A percentile compares a stretch with the other conserved stretches of the same genome.
These are phyloP conservation scores for Mercenaria mercenaria DNA, from an alignment of 1,140 invertebrate genomes.

Conservation along the genomic window DNA sequence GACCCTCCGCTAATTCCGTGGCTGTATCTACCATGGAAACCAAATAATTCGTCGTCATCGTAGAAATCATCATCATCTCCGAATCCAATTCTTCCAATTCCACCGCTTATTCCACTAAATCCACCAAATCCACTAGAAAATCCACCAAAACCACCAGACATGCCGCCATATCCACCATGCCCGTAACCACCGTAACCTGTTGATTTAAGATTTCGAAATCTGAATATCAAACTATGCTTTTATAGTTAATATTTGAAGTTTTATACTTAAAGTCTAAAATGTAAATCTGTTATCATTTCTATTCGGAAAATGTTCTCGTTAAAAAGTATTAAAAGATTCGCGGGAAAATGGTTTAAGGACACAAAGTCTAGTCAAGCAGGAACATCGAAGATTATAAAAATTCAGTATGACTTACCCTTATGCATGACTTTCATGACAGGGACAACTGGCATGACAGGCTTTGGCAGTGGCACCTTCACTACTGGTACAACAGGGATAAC, in stretches of 20 bases:
- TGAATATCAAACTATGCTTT: too few species aligned
- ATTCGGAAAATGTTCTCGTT: too few species aligned
- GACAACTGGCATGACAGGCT: neutral
- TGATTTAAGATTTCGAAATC: too few species aligned
- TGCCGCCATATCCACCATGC: neutral
- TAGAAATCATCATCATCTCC: neutral
- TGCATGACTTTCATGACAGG: neutral
- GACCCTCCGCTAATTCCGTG: neutral
- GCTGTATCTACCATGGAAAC: constrained; percentile 12
- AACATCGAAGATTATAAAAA: too few species aligned
- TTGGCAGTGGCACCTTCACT: neutral
- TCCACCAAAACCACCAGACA: neutral
- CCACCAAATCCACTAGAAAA: neutral
- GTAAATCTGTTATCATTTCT: too few species aligned
- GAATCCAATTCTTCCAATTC: neutral
- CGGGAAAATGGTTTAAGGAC: too few species aligned
- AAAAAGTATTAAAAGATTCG: too few species aligned
- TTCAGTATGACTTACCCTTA: neutral
- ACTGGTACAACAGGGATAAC: constrained; percentile 11
- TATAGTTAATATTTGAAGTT: too few species aligned
- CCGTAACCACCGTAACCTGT: neutral
- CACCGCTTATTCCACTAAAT: neutral
- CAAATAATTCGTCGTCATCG: constrained; percentile 3
- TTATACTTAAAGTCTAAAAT: too few species aligned
- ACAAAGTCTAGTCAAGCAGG: too few species aligned